Conservation (phyloP, 2,888 invertebrate genomes). For the Hylaea fasciaria region DNA sequence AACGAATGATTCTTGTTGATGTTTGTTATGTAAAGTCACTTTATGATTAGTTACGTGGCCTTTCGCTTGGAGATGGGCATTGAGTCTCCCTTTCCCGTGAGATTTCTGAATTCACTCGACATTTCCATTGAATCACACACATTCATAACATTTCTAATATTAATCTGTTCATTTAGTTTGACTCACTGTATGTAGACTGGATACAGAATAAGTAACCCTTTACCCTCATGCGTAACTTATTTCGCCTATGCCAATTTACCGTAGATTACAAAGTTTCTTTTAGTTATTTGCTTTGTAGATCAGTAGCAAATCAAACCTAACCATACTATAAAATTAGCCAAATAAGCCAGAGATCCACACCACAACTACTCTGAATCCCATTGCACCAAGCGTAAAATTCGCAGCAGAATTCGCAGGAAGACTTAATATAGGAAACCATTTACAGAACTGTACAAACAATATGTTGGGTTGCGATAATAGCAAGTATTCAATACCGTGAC, state of each 20-base stretch:
- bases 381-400: too few relatives aligned
- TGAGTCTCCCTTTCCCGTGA: background rate
- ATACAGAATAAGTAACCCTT: too few relatives aligned
- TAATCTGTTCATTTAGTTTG: too few relatives aligned
- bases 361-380: background rate
- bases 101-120: background rate
- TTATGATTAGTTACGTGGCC: background rate
- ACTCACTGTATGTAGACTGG: too few relatives aligned
- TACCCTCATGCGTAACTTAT: too few relatives aligned
- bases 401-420: constrained; percentile 1
- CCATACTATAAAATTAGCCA: background rate
- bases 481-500: constrained; percentile 29
- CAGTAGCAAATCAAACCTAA: too few relatives aligned
- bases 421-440: constrained; percentile 11
- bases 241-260: too few relatives aligned
- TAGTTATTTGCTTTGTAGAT: too few relatives aligned
- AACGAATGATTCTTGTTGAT: constrained; percentile 11
- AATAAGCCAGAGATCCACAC: background rate
- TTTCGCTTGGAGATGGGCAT: background rate
- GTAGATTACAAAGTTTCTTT: too few relatives aligned
- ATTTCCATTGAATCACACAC: too few relatives aligned
- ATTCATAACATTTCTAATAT: too few relatives aligned
- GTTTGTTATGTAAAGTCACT: constrained; percentile 3
- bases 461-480: constrained; percentile 18
- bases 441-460: constrained; percentile 16